A percentile compares a stretch with the other conserved stretches of the same genome.
These are phyloP conservation scores for Rhagonycha fulva DNA, from an alignment of 2,888 invertebrate genomes.

Conservation along the genomic window DNA sequence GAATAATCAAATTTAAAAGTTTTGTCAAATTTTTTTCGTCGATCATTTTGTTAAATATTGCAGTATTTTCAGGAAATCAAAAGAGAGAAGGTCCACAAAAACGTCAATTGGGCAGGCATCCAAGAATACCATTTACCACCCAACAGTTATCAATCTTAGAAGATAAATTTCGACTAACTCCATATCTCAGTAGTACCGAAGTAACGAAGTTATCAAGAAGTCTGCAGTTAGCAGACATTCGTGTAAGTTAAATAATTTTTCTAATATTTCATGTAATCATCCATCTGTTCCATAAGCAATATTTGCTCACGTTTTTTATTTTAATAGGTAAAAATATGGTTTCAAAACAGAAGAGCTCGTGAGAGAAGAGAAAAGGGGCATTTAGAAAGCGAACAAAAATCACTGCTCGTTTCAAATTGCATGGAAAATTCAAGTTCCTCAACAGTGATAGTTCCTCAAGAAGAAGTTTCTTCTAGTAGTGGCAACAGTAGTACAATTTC, in stretches of 20 bases:
- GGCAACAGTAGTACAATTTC: not conserved
- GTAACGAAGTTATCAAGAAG: slow-evolving; percentile 65
- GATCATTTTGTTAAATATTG: no score
- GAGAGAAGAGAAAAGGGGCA: slow-evolving; percentile 65
- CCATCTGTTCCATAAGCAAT: not conserved
- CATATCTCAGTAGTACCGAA: slow-evolving; percentile 73
- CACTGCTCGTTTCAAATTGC: not conserved
- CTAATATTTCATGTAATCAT: no score
- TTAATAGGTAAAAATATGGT: slow-evolving; percentile 70
- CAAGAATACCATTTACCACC: slow-evolving; percentile 74
- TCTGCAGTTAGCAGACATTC: slow-evolving; percentile 68
- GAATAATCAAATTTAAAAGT: no score
- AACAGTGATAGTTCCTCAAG: not conserved
- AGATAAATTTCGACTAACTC: slow-evolving; percentile 67
- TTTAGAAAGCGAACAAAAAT: slow-evolving; percentile 42
- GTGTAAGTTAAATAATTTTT: slow-evolving; percentile 57
- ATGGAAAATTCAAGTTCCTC: not conserved
- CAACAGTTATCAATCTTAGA: slow-evolving; percentile 71
- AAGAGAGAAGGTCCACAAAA: slow-evolving; percentile 54
- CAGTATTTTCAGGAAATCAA: slow-evolving; percentile 45
- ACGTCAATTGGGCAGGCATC: slow-evolving; percentile 66
- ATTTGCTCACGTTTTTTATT: not conserved
- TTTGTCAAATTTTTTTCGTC: no score
- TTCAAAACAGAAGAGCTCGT: slow-evolving; percentile 78
- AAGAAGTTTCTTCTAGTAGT: not conserved